Percentiles rank a stretch among this genome's conserved stretches.
These are phyloP conservation scores for Nomada lathburiana DNA, from an alignment of 2,888 invertebrate species.

Conservation along the genomic window DNA sequence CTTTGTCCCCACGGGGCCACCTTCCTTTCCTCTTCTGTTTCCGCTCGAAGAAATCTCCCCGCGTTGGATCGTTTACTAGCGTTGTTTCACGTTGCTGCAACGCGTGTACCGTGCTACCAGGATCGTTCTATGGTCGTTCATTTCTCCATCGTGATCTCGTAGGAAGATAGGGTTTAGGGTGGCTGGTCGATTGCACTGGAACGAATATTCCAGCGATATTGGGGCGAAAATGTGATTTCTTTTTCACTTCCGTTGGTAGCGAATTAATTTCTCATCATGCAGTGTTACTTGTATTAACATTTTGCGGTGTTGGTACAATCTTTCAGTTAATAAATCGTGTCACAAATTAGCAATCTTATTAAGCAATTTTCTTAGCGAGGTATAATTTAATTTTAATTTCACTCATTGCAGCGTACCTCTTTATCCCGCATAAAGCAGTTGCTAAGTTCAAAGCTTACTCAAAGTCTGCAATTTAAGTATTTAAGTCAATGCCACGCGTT, in stretches of 20 bases:
- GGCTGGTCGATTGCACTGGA: background rate
- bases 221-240: background rate
- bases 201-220: background rate
- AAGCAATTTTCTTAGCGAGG: no score
- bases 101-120: conserved; percentile 8
- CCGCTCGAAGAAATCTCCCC: conserved; percentile 32
- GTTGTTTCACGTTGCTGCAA: conserved; percentile 14
- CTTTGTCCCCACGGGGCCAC: background rate
- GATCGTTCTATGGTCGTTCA: background rate
- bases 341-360: no score
- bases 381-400: no score
- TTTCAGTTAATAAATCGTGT: no score
- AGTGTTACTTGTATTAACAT: no score
- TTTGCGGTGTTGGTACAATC: no score
- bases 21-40: conserved; percentile 19
- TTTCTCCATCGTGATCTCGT: background rate
- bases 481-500: no score
- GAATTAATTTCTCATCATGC: no score
- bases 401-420: no score
- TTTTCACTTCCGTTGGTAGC: background rate
- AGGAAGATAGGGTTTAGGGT: background rate
- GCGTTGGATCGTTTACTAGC: conserved; percentile 12
- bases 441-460: no score
- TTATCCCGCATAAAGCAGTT: no score
- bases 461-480: no score